Conservation (phyloP, 2,113 vertebrate species). For the Amphilophus citrinellus region DNA sequence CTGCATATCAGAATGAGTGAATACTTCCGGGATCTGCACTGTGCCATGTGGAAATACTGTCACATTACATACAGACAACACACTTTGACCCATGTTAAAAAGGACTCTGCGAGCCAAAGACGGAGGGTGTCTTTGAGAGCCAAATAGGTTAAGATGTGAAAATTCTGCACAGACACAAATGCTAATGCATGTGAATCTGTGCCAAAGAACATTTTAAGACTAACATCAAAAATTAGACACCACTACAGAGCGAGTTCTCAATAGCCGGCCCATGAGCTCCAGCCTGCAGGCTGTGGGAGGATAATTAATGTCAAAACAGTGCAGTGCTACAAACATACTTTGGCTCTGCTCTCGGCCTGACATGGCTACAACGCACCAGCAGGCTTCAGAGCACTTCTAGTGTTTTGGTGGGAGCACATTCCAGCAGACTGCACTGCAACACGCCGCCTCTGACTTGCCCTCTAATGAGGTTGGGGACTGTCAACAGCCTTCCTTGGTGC, state of each 20-base stretch:
- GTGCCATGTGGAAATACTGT: not conserved
- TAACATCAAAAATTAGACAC: conserved; percentile 33
- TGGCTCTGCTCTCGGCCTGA: conserved; percentile 60
- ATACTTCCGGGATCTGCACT: not conserved
- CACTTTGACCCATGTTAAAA: not conserved
- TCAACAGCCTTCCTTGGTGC: conserved; percentile 71
- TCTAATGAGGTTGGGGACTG: conserved; percentile 84
- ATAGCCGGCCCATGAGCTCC: conserved; percentile 14
- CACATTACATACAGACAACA: not conserved
- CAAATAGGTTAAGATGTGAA: not conserved
- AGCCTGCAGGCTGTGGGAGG: conserved; percentile 56
- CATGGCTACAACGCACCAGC: conserved; percentile 70
- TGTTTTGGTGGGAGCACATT: conserved; percentile 76
- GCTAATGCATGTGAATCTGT: conserved; percentile 4
- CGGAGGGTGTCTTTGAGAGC: not conserved
- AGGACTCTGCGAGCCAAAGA: not conserved
- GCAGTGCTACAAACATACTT: conserved; percentile 60
- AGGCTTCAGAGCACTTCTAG: conserved; percentile 66
- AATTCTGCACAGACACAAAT: not conserved
- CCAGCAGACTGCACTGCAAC: conserved; percentile 77
- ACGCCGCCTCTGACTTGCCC: conserved; percentile 68
- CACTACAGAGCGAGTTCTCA: conserved; percentile 3
- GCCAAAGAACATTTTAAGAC: conserved; percentile 20
- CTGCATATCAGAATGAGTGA: conserved; percentile 1
- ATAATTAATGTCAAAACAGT: conserved; percentile 84